Conservation (phyloP, 2,797 vertebrate genomes). For the Rhynchotus rufescens region DNA sequence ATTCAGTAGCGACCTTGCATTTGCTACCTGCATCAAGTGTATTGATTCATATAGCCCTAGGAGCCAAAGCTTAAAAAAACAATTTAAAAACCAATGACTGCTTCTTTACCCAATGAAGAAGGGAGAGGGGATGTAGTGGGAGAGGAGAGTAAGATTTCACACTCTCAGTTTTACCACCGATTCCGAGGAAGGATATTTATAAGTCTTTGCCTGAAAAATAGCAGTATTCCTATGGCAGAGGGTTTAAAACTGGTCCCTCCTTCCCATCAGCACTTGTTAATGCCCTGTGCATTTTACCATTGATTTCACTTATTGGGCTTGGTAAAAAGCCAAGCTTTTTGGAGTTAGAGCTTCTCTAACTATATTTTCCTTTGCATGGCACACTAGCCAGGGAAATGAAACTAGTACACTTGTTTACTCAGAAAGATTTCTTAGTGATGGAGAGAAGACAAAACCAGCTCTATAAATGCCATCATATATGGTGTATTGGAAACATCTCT, state of each 20-base stretch:
- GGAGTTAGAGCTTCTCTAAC: background rate
- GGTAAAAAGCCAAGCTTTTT: slow-evolving; percentile 25
- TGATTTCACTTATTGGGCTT: background rate
- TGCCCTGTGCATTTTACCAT: background rate
- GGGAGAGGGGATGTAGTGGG: background rate
- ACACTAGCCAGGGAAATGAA: background rate
- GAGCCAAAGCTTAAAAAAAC: background rate
- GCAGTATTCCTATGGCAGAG: slow-evolving; percentile 6
- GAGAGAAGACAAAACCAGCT: background rate
- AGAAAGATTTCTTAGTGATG: background rate
- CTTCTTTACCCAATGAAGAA: slow-evolving; percentile 22
- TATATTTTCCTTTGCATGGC: background rate
- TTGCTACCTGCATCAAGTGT: background rate
- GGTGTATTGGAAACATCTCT: background rate
- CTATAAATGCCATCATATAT: background rate
- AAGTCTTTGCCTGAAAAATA: background rate
- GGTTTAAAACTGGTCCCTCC: background rate
- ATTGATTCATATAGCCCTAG: background rate
- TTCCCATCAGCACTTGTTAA: background rate
- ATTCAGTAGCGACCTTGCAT: slow-evolving; percentile 14
- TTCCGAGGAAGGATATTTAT: slow-evolving; percentile 50
- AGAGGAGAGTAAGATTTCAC: background rate
- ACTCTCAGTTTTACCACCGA: background rate
- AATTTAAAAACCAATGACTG: background rate
- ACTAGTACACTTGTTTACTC: background rate